Evolutionary conservation across 2,113 vertebrate genomes (phyloP).

Genomic region (Uropsilus gracilis): DNA sequence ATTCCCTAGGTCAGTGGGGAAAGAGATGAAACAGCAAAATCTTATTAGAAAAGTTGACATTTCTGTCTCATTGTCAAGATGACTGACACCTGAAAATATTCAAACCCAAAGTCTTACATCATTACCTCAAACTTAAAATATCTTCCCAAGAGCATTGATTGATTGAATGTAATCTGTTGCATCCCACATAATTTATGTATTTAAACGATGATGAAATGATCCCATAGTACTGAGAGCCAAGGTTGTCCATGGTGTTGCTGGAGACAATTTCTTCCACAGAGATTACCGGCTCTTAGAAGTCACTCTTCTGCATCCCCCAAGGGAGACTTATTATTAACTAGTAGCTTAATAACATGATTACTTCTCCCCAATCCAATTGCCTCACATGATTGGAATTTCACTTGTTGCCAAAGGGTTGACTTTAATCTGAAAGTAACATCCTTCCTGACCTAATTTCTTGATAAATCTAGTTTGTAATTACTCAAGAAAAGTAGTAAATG

Average conservation of each 20-base stretch:
- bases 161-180: neutral
- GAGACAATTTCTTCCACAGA: neutral
- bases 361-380: neutral
- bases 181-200: neutral
- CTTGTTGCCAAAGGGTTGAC: neutral
- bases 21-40: neutral
- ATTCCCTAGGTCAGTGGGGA: constrained; percentile 18
- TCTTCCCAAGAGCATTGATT: neutral
- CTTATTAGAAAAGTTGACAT: neutral
- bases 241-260: neutral
- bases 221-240: neutral
- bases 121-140: constrained; percentile 20
- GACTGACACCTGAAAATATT: neutral
- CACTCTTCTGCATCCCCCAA: neutral
- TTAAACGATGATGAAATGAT: neutral
- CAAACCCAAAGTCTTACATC: neutral
- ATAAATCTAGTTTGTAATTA: constrained; percentile 8
- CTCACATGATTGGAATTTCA: neutral
- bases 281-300: neutral
- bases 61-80: neutral
- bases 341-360: neutral
- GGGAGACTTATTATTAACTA: neutral
- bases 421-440: neutral
- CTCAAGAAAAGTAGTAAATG: neutral
- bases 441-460: neutral